Evolutionary conservation across 2,888 invertebrate genomes (phyloP), one percentile per base, ranked within the genome.

Genomic region (Leptarthrus brevirostris): DNA sequence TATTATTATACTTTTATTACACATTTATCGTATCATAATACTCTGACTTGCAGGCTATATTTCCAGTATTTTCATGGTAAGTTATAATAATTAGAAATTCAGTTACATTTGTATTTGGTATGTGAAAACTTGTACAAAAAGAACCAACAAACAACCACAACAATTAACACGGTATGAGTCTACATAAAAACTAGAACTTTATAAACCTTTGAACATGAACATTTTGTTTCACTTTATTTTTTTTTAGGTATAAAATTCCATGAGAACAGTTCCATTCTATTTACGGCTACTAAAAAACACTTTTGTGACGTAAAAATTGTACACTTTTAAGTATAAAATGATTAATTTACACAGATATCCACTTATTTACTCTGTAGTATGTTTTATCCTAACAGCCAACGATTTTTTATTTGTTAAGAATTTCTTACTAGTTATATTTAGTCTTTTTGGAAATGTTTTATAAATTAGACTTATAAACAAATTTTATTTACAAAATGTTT

Each of bases 231-330:
- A 66, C 5, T 49, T 49, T 26, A 49, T 1, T 66, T n/a, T n/a
- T n/a, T n/a, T n/a, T 47, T 47, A 24, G 16, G 44, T 49, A 66
- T 44, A 66, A 61, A 61, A 61, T 61, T 40, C 61, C 61, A 22
- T 61, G 58, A 61, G 40, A 61, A 61, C 40, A 12, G n/a, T 61
- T 61, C 10, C 22, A 30, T 30, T 4, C 30, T 30, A 30, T 8
- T 30, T 30, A 8, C 4, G n/a, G 30, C 30, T 30, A 30, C 30
- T 30, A 30, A 5, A 30, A 6, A 30, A 30, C 36, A 40, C 34
- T 61, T 36, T 61, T 61, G 36, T 61, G 18, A 40, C 3, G 61
- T 61, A 61, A 61, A 61, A 61, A 61, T 61, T 18, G 3, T 40
- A 20, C n/a, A n/a, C n/a, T n/a, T 40, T 22, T 16, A 20, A 20